Percentiles rank a stretch among this genome's conserved stretches.
These are phyloP conservation scores for Nannospalax galili DNA, from an alignment of 2,113 vertebrate genomes.

Conservation along the genomic window DNA sequence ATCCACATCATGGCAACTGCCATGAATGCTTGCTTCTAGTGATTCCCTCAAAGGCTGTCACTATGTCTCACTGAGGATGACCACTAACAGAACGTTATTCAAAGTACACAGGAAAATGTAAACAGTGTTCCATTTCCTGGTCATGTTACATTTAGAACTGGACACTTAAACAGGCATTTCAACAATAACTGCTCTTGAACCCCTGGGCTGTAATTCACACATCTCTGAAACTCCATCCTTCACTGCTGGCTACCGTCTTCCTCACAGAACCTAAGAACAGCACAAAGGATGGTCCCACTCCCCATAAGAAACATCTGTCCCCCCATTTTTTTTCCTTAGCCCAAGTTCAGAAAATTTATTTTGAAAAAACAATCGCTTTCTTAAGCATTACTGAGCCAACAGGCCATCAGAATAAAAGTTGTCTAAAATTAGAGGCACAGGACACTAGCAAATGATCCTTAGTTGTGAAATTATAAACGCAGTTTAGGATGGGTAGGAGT, in stretches of 20 bases:
- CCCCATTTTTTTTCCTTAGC: background rate
- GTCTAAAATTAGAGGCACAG: conserved; percentile 99
- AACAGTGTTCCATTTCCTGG: background rate
- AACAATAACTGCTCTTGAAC: background rate
- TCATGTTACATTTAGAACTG: background rate
- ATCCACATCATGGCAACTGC: background rate
- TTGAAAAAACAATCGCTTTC: conserved; percentile 95
- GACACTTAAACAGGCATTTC: background rate
- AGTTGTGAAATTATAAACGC: conserved; percentile 94
- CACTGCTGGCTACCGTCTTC: background rate
- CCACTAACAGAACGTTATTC: background rate
- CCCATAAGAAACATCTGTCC: background rate
- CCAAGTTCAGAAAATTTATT: conserved; percentile 87
- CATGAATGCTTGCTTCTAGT: background rate
- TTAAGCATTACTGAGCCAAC: conserved; percentile 97
- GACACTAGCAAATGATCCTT: conserved; percentile 99
- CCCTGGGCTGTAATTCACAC: background rate
- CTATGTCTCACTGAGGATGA: background rate
- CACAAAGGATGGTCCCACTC: background rate
- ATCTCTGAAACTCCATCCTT: background rate
- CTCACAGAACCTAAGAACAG: accelerated
- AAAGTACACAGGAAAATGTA: background rate
- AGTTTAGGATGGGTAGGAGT: conserved; percentile 88
- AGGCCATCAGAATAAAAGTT: conserved; percentile 97
- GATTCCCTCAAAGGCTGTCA: background rate